Percentiles rank a stretch among this genome's conserved stretches.
Conservation (phyloP, 2,888 invertebrate genomes). For the Pseudeuparius sepicola region DNA sequence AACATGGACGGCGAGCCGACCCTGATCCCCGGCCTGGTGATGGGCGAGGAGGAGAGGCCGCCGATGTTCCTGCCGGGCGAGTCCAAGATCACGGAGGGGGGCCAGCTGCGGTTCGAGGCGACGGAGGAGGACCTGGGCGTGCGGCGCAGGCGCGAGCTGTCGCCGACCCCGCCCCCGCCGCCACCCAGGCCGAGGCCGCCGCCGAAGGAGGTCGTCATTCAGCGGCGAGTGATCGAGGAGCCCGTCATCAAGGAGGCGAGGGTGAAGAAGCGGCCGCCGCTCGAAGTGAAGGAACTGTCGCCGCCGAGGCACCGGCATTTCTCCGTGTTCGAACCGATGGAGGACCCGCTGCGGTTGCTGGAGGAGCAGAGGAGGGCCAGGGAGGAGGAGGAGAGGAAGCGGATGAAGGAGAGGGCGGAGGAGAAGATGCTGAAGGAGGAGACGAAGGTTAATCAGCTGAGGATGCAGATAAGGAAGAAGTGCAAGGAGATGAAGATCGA, state of each 20-base stretch:
- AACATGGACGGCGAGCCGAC: slow-evolving; percentile 66
- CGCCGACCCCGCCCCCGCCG: slow-evolving; percentile 24
- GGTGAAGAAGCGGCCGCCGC: slow-evolving; percentile 29
- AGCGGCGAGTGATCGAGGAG: slow-evolving; percentile 31
- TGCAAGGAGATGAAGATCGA: slow-evolving; percentile 33
- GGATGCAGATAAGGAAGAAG: slow-evolving; percentile 35
- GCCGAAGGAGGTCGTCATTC: slow-evolving; percentile 31
- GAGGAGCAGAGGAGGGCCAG: slow-evolving; percentile 30
- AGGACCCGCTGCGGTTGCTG: slow-evolving; percentile 30
- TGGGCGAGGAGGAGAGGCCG: slow-evolving; percentile 41
- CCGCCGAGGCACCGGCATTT: slow-evolving; percentile 27
- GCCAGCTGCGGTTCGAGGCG: slow-evolving; percentile 35
- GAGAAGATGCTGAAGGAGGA: slow-evolving; percentile 35
- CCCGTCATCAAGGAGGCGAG: slow-evolving; percentile 32
- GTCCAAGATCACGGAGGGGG: slow-evolving; percentile 35
- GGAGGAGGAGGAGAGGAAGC: slow-evolving; percentile 35
- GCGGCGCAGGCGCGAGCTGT: slow-evolving; percentile 17
- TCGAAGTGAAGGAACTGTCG: slow-evolving; percentile 21
- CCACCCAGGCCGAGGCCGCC: slow-evolving; percentile 25
- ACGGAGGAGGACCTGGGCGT: slow-evolving; percentile 32
- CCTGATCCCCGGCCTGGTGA: slow-evolving; percentile 70
- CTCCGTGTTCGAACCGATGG: slow-evolving; percentile 28
- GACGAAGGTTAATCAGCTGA: slow-evolving; percentile 32
- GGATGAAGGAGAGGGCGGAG: slow-evolving; percentile 32
- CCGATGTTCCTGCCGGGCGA: slow-evolving; percentile 36